Base-by-base conservation (phyloP, 2,113 vertebrate species). In the Panthera leo region DNA sequence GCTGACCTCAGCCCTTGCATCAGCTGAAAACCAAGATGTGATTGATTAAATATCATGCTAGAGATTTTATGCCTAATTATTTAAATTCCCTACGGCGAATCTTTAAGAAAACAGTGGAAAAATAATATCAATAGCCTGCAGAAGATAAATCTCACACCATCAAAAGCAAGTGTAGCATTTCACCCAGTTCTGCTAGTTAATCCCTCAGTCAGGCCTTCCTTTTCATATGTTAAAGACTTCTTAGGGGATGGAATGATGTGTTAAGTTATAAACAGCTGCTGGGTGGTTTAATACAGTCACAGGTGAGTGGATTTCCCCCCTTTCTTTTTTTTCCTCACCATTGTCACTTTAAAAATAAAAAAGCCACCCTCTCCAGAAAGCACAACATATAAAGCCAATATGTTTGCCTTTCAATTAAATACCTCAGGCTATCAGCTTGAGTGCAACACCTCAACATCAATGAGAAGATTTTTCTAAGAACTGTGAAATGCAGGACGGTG, bases 31-130 rank as follows among this genome's bases (percentile, higher is more conserved):
- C 71, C 63, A 83, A 98, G 95, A 97, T 94, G 96, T 85, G 97
- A 98, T 9, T 94, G 90, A 97, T 98, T 98, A 97, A 98, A 97
- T 97, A 97, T 95, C 0, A 0, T 97, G 96, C 95, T 83, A 97
- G 97, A 98, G 97, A 98, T 97, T 98, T 98, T 97, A 97, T 97
- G 97, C 95, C 85, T 98, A 98, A 98, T 97, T 98, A 98, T 97
- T 97, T 98, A 98, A 98, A 98, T 98, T 97, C 94, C 89, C 85
- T 97, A 97, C 96, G 93, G 97, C 82, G 83, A 82, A 88, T 97
- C 92, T 98, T 97, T 94, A 91, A 96, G 93, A 97, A 98, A 95
- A 97, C 42, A 27, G 42, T 92, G 93, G 95, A 89, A 97, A 98
- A 98, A 95, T 96, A 96, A 55, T 97, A 94, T 96, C 82, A 83